These are phyloP conservation scores for Patiria pectinifera DNA, from an alignment of 53 echinoderm and acorn worm genomes.

Conservation along the genomic window DNA sequence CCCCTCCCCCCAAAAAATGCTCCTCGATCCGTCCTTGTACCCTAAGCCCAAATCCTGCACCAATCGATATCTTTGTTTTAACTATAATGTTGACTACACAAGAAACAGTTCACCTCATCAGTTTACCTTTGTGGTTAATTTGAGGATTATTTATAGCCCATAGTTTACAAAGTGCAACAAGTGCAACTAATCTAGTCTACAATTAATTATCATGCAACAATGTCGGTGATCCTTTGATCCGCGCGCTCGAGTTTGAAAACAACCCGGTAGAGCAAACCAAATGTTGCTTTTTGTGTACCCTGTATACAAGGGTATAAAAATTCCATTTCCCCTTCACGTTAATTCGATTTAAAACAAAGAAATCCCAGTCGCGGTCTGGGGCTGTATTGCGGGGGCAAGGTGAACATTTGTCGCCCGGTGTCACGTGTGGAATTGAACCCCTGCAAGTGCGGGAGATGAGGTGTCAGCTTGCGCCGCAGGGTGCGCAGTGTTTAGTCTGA, in stretches of 20 bases:
- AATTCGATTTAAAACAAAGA: conserved; percentile 58
- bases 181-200: no score
- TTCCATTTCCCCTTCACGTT: not conserved
- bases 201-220: no score
- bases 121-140: no score
- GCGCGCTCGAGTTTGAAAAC: not conserved
- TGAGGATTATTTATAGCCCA: no score
- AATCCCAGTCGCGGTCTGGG: not conserved
- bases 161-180: no score
- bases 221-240: no score
- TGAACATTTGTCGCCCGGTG: conserved; percentile 54
- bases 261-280: not conserved
- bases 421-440: conserved; percentile 47
- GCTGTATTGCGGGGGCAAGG: conserved; percentile 3
- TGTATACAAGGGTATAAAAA: not conserved
- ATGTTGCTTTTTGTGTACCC: not conserved
- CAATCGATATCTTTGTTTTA: no score
- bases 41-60: no score
- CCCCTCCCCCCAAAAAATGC: no score
- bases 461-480: conserved; percentile 42
- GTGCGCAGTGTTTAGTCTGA: conserved; percentile 32
- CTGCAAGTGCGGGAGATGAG: conserved; percentile 14
- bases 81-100: no score
- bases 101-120: no score
- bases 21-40: no score